Evolutionary conservation across 2,797 vertebrate species (phyloP), one percentile per base, ranked within the genome.

Genomic region (Phoxinus dragarum): DNA sequence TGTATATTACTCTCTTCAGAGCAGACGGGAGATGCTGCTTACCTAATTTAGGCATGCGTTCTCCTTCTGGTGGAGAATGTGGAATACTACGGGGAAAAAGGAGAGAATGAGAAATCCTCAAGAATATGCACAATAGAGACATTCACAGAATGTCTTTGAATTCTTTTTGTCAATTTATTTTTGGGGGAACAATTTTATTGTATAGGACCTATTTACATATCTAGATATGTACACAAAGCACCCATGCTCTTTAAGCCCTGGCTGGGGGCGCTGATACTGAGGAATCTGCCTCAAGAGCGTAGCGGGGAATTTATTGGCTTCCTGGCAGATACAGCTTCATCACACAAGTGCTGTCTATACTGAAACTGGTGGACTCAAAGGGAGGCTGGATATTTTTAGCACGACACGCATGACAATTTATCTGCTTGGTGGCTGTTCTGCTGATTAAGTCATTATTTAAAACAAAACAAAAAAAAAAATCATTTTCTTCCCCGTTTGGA

Each of bases 341-440:
- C 96, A 97, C 97, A 94, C 95, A 96, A 97, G 97, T 97, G 96
- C 96, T 97, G 96, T 97, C 96, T 96, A 97, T 96, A 96, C 95
- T 89, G 90, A 96, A 97, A 95, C 96, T 95, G 95, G 94, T 95
- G 95, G 95, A 96, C 96, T 96, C 84, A 69, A 87, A n/a, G 96
- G 97, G 96, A 95, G 96, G 97, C 94, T 96, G 97, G 97, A 96
- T 97, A 97, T 97, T 98, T 97, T 98, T 98, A 98, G 97, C 98
- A 99, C 98, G 98, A 99, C 94, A 97, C 98, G 98, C 98, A 99
- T 99, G 98, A 98, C 97, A 97, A 99, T 98, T 99, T 98, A 98
- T 98, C 98, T 98, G 98, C 98, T 98, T 98, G 97, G 98, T 99
- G 97, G 98, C 97, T 98, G 97, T 97, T 97, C 97, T 98, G 97